Percentiles rank a stretch among this genome's conserved stretches.
Conservation (phyloP, 2,113 vertebrate species). For the Hippocampus comes region DNA sequence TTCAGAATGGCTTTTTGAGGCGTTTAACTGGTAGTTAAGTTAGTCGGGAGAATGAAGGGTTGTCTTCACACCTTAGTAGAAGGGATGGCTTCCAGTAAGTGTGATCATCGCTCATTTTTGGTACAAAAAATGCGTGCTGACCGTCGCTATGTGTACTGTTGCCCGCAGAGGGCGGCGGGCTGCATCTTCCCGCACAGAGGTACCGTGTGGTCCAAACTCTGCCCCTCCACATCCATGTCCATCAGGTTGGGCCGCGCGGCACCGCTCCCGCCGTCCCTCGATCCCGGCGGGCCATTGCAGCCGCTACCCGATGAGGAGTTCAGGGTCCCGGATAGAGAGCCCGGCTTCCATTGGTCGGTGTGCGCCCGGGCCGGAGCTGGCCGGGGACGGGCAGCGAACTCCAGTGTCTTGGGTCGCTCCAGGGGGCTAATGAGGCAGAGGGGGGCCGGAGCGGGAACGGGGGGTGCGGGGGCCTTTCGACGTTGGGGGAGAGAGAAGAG, state of each 20-base stretch:
- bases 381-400: slow-evolving; percentile 82
- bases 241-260: slow-evolving; percentile 74
- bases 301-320: slow-evolving; percentile 80
- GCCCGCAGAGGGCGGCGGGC: slow-evolving; percentile 57
- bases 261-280: slow-evolving; percentile 67
- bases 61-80: slow-evolving; percentile 12
- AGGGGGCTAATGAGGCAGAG: slow-evolving; percentile 51
- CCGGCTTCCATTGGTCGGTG: slow-evolving; percentile 82
- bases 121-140: slow-evolving; percentile 4
- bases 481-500: slow-evolving; percentile 68
- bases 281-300: slow-evolving; percentile 73
- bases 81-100: slow-evolving; percentile 30
- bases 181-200: slow-evolving; percentile 75
- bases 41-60: slow-evolving; percentile 16
- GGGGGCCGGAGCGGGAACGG: slow-evolving; percentile 29
- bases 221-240: slow-evolving; percentile 88
- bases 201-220: slow-evolving; percentile 80
- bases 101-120: background rate
- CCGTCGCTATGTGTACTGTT: slow-evolving; percentile 52
- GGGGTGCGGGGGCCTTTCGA: slow-evolving; percentile 66
- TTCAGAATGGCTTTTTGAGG: slow-evolving; percentile 45
- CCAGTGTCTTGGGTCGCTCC: slow-evolving; percentile 83
- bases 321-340: slow-evolving; percentile 77
- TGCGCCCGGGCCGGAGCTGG: slow-evolving; percentile 75
- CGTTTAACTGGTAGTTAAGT: background rate